Conservation (phyloP, 2,888 invertebrate genomes). For the Melinaea marsaeus region DNA sequence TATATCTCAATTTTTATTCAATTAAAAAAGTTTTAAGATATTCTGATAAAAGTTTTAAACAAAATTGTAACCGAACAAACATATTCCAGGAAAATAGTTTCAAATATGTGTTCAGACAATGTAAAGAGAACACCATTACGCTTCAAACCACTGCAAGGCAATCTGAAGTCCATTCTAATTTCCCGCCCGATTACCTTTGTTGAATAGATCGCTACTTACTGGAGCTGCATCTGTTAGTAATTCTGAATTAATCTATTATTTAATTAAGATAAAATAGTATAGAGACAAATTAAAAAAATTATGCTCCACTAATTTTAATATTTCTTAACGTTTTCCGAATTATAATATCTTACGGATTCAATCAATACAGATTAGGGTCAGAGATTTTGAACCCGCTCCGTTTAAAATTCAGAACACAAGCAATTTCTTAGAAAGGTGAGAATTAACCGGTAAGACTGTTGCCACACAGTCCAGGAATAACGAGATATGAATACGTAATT, state of each 20-base stretch:
- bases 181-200: slow-evolving; percentile 33
- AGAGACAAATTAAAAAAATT: too few species aligned
- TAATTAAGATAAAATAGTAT: background rate
- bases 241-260: too few species aligned
- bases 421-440: slow-evolving; percentile 36
- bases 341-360: too few species aligned
- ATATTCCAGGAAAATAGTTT: background rate
- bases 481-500: slow-evolving; percentile 54
- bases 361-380: background rate
- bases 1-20: too few species aligned
- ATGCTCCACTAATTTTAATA: too few species aligned
- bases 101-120: slow-evolving; percentile 1
- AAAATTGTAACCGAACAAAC: background rate
- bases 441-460: slow-evolving; percentile 43
- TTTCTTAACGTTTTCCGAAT: too few species aligned
- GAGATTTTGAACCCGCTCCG: slow-evolving; percentile 2
- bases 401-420: slow-evolving; percentile 31
- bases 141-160: slow-evolving; percentile 9
- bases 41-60: background rate
- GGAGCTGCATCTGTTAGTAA: too few species aligned
- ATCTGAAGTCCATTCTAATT: slow-evolving; percentile 29
- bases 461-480: slow-evolving; percentile 35
- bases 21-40: too few species aligned
- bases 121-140: slow-evolving; percentile 1
- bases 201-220: slow-evolving; percentile 27